phyloP scores from a whole-genome alignment of 2,888 invertebrate species.

The Crossocerus cetratus region DNA sequence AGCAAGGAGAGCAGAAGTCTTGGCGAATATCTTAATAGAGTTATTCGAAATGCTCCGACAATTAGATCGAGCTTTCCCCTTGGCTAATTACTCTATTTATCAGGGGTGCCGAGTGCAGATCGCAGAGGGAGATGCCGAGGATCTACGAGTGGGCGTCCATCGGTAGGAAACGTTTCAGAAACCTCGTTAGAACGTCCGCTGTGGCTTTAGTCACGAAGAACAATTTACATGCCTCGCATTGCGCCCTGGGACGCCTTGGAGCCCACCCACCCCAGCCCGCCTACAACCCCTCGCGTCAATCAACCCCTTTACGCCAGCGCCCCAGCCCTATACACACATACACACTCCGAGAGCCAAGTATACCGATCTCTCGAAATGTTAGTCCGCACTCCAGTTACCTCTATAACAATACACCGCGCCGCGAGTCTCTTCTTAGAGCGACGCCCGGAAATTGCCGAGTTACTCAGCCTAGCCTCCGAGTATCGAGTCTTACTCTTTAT shows the following conservation, averaged over 20 bases:
- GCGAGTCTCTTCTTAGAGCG: background rate
- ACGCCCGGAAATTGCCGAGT: conserved; percentile 15
- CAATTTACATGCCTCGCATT: conserved; percentile 63
- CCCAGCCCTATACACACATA: background rate
- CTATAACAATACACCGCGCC: too few species aligned
- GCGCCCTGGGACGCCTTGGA: conserved; percentile 51
- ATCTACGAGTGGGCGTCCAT: conserved; percentile 7
- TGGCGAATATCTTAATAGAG: too few species aligned
- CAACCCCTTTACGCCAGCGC: conserved; percentile 23
- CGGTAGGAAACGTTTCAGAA: conserved; percentile 54
- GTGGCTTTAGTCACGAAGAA: conserved; percentile 63
- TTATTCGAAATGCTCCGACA: too few species aligned
- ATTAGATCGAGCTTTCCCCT: background rate
- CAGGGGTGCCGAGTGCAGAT: conserved; percentile 1
- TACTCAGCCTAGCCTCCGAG: too few species aligned
- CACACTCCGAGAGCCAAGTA: too few species aligned
- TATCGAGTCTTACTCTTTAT: too few species aligned
- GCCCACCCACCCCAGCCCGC: conserved; percentile 42
- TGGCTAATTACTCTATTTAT: conserved; percentile 2
- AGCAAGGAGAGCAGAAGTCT: too few species aligned
- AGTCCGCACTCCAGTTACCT: too few species aligned
- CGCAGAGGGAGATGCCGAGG: conserved; percentile 4
- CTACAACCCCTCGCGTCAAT: conserved; percentile 52
- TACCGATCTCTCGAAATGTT: too few species aligned
- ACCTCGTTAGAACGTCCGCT: conserved; percentile 61